A percentile compares a stretch with the other conserved stretches of the same genome.
Evolutionary conservation across 2,113 vertebrate genomes (phyloP).

Genomic region (Litocranius walleri): DNA sequence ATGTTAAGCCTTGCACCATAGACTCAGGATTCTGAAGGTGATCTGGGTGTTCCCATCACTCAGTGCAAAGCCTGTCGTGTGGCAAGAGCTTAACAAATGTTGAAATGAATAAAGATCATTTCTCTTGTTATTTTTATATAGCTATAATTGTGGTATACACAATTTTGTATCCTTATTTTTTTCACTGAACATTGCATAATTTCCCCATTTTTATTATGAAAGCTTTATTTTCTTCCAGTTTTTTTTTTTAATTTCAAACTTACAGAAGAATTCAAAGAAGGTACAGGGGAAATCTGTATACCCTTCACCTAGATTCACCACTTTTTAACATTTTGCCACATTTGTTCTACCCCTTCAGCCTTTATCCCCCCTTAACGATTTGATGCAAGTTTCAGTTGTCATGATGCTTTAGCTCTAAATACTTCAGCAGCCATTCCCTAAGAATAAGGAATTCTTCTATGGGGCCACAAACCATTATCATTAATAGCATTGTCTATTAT

Average conservation of each 20-base stretch:
- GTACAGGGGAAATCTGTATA: neutral
- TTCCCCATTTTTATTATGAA: neutral
- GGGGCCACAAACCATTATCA: neutral
- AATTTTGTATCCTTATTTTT: neutral
- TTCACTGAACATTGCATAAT: neutral
- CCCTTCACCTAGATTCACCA: neutral
- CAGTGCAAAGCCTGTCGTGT: neutral
- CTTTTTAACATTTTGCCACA: neutral
- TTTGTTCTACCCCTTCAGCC: neutral
- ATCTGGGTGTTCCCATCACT: neutral
- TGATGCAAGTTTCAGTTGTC: neutral
- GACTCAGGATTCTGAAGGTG: neutral
- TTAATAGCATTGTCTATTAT: neutral
- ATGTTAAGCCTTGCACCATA: neutral
- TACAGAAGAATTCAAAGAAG: conserved; percentile 3
- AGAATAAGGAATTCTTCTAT: conserved; percentile 1
- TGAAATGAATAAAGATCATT: conserved; percentile 21
- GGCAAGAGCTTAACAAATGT: neutral
- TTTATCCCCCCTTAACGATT: neutral
- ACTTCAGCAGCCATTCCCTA: neutral
- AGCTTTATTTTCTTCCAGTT: neutral
- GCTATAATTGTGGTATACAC: neutral
- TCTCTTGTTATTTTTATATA: conserved; percentile 30
- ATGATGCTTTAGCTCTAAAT: neutral
- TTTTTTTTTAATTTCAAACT: neutral